phyloP scores from a whole-genome alignment of 2,797 vertebrate species.

The Momotus momota region DNA sequence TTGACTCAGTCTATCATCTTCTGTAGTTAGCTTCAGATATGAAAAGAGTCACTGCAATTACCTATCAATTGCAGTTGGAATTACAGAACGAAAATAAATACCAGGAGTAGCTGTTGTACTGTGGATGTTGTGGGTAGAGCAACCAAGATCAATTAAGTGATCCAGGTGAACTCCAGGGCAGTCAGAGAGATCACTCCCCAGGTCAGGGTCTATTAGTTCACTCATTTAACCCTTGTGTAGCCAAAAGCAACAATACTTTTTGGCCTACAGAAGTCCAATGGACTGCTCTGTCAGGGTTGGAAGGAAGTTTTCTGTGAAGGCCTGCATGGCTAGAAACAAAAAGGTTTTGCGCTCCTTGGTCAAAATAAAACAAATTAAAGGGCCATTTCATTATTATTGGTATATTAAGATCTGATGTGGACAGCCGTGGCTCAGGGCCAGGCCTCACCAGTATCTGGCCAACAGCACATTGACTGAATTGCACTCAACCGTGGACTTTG shows the following conservation, averaged over 20 bases:
- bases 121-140: not conserved
- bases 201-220: not conserved
- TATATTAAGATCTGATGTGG: not conserved
- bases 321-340: not conserved
- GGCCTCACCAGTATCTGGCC: not conserved
- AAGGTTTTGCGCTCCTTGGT: not conserved
- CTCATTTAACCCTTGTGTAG: not conserved
- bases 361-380: not conserved
- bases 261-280: not conserved
- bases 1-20: not conserved
- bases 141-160: not conserved
- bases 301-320: not conserved
- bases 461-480: not conserved
- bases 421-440: not conserved
- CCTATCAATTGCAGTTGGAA: not conserved
- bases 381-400: not conserved
- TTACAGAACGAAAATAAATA: conserved; percentile 6
- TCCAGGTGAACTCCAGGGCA: not conserved
- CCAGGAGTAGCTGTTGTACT: not conserved
- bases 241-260: not conserved
- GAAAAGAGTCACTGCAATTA: not conserved
- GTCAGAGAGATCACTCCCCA: not conserved
- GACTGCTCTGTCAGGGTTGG: not conserved
- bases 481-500: not conserved
- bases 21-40: not conserved